These are phyloP conservation scores for Anser brachyrhynchus DNA, from an alignment of 2,113 vertebrate species.

Conservation along the genomic window DNA sequence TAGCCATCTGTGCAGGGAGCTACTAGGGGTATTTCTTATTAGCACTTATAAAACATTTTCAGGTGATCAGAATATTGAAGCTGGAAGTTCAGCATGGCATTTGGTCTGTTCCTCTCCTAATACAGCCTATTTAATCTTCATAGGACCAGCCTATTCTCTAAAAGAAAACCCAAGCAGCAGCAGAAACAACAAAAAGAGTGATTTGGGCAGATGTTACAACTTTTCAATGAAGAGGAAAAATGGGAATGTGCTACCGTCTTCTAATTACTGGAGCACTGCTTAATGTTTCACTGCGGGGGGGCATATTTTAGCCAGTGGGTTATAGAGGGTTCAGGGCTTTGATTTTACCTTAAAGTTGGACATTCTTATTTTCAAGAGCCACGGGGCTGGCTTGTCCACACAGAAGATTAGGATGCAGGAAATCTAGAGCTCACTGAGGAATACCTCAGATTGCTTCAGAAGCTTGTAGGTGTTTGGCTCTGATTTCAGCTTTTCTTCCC, in stretches of 20 bases:
- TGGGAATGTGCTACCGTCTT: background rate
- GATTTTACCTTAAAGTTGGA: background rate
- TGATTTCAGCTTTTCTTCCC: background rate
- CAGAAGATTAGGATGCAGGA: background rate
- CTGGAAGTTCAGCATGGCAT: background rate
- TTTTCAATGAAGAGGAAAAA: background rate
- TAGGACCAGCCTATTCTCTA: background rate
- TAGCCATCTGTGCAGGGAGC: background rate
- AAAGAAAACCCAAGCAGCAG: background rate
- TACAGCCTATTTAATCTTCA: background rate
- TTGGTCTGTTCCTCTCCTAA: background rate
- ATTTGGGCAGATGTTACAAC: background rate
- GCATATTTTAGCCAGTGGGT: background rate
- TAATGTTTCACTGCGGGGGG: background rate
- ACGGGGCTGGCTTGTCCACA: background rate
- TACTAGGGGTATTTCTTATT: background rate
- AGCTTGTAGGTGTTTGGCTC: background rate
- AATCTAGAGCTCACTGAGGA: background rate
- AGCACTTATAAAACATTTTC: background rate
- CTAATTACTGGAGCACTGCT: background rate
- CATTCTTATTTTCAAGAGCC: background rate
- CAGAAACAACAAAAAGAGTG: background rate
- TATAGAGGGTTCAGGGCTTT: background rate
- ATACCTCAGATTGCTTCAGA: background rate
- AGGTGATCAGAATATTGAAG: background rate